Evolutionary conservation across 2,113 vertebrate genomes (phyloP), one percentile per base, ranked within the genome.

Genomic region (Piaya cayana): DNA sequence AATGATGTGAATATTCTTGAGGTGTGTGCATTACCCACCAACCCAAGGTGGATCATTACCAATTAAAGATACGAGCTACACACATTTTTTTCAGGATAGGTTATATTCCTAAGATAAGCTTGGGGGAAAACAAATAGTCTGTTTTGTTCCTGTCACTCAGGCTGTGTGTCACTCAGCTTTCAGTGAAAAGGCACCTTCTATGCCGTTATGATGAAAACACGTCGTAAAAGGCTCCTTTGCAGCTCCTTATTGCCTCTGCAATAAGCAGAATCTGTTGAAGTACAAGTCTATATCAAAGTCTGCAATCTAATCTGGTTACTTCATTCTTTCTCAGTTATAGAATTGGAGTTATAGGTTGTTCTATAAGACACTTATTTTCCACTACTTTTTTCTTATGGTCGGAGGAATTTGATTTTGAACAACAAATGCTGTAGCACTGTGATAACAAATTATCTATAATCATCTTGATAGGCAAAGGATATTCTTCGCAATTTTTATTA

Each of bases 191-290:
- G 36, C 34, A 19, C 12, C 23, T 9, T 90, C 30, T 11, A 32
- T 0, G 0, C 32, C 25, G 4, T 21, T 65, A 4, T 45, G 34
- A 18, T 2, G 4, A 71, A 69, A 84, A 75, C 4, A 36, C 7
- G 5, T 49, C 26, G 36, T 34, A 43, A 86, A 74, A 82, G 8
- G 2, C 2, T 79, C 8, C 26, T 82, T 76, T 82, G 11, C 27
- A 71, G 22, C 19, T 69, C 23, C n/a, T n/a, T n/a, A n/a, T n/a
- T n/a, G n/a, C n/a, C n/a, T n/a, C n/a, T n/a, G n/a, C 15, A 76
- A 78, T 53, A 59, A 79, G 32, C 17, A 81, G 11, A 63, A 62
- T 43, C 13, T 76, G 2, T 89, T 92, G n/a, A 62, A 39, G 39
- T 59, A 68, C 20, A 82, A 58, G 9, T 6, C 37, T 82, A 15